Evolutionary conservation across 2,797 vertebrate species (phyloP).

Genomic region (Sardinella longiceps): DNA sequence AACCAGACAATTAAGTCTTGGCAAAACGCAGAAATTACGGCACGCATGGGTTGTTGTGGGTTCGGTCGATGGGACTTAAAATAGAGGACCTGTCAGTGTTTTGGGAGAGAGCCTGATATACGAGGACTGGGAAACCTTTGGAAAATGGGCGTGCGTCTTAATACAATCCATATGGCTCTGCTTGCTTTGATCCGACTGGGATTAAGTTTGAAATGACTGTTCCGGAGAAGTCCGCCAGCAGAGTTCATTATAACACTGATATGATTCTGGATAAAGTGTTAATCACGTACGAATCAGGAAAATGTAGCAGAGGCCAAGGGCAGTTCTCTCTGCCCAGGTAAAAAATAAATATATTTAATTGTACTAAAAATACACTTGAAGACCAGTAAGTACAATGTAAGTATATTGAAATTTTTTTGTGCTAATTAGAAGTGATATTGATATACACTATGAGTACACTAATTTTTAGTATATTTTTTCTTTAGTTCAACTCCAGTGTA

Average conservation of each 20-base stretch:
- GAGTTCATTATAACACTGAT: slow-evolving; percentile 28
- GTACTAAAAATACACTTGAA: too few species aligned
- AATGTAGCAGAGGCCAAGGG: background rate
- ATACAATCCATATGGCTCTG: slow-evolving; percentile 61
- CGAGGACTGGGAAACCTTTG: slow-evolving; percentile 50
- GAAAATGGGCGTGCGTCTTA: slow-evolving; percentile 59
- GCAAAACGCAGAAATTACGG: slow-evolving; percentile 62
- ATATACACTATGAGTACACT: too few species aligned
- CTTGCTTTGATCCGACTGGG: slow-evolving; percentile 58
- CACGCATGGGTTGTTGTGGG: slow-evolving; percentile 64
- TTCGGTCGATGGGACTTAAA: slow-evolving; percentile 59
- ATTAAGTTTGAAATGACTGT: slow-evolving; percentile 45
- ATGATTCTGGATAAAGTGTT: slow-evolving; percentile 29
- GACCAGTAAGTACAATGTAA: too few species aligned
- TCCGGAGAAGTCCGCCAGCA: slow-evolving; percentile 33
- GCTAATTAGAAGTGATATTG: too few species aligned
- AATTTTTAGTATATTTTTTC: too few species aligned
- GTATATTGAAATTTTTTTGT: too few species aligned
- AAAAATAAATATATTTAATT: too few species aligned
- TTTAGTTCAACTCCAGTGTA: too few species aligned
- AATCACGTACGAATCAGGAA: background rate
- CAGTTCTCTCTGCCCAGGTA: too few species aligned
- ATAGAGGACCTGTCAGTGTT: slow-evolving; percentile 67
- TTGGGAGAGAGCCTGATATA: slow-evolving; percentile 60
- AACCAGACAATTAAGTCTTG: slow-evolving; percentile 68